Evolutionary conservation across 2,113 vertebrate species (phyloP).

Genomic region (Hepsetus odoe): DNA sequence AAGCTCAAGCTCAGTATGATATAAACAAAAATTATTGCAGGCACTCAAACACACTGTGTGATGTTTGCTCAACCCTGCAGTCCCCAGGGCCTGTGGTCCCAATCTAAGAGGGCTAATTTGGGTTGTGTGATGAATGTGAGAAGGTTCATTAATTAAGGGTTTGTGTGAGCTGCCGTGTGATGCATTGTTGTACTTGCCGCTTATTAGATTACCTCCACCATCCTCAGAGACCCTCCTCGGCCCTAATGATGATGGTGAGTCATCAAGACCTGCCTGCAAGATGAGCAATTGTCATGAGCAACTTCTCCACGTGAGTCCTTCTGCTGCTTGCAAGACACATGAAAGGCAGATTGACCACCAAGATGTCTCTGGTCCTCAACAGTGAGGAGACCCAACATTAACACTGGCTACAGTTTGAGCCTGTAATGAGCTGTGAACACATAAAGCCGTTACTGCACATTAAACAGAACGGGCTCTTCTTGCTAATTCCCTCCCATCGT

Average conservation of each 20-base stretch:
- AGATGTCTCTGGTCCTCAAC: neutral
- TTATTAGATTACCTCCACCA: conserved; percentile 26
- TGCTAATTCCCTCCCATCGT: neutral
- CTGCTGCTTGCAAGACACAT: neutral
- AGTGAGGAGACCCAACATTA: neutral
- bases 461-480: neutral
- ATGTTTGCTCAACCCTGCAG: neutral
- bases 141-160: conserved; percentile 23
- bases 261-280: neutral
- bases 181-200: conserved; percentile 14
- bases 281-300: conserved; percentile 37
- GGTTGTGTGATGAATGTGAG: conserved; percentile 36
- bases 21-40: neutral
- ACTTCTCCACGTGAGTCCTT: conserved; percentile 9
- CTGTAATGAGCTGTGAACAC: neutral
- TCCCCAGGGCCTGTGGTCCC: conserved; percentile 5
- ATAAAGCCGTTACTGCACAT: conserved; percentile 12
- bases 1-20: neutral
- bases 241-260: conserved; percentile 37
- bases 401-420: neutral
- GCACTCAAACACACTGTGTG: conserved; percentile 5
- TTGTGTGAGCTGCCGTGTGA: conserved; percentile 25
- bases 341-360: neutral
- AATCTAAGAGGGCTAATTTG: conserved; percentile 35
- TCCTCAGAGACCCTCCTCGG: neutral